Base-by-base conservation (phyloP, 2,113 vertebrate species). In the Maccullochella peelii region DNA sequence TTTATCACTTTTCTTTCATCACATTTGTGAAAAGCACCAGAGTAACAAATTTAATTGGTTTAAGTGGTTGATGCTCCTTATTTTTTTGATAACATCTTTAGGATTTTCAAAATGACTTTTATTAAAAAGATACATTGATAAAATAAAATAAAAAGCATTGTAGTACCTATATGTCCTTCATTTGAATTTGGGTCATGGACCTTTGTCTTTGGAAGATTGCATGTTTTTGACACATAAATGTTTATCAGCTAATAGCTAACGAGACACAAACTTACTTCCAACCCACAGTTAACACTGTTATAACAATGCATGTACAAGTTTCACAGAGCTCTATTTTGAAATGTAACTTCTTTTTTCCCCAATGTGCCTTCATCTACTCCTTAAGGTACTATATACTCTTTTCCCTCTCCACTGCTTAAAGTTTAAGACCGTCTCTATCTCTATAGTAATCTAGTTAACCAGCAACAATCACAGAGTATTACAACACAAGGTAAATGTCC, bases 361-460 rank as follows among this genome's bases (percentile, higher is more conserved):
- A 33, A 33, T 33, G 3, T 33, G 33, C 33, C 33, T 55, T 18
- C 50, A 54, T 54, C 27, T 21, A 6, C 21, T 55, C 8, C 15
- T 36, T 54, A 71, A 36, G 27, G 8, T 47, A 47, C 20, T n/a
- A n/a, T n/a, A 33, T 52, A 42, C 40, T n/a, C 16, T 9, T 52
- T 40, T 47, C 6, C 2, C 33, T 10, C 11, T 12, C 10, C 4
- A 2, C 30, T 21, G 50, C 14, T 74, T 63, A 65, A 73, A 80
- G 52, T 33, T 65, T 54, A 23, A 55, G 4, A 54, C 3, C 21
- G 3, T 4, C 5, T 65, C 57, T 38, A 33, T 20, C 14, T 12
- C 25, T 52, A 36, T 25, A 2, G 8, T 50, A 7, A 73, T 58
- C 6, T 7, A 58, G 72, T 59, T 83, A 59, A 77, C 83, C 50